Percentiles rank a stretch among this genome's conserved stretches.
Conservation (phyloP, 1,140 invertebrate species). For the Drosophila chauvacae region DNA sequence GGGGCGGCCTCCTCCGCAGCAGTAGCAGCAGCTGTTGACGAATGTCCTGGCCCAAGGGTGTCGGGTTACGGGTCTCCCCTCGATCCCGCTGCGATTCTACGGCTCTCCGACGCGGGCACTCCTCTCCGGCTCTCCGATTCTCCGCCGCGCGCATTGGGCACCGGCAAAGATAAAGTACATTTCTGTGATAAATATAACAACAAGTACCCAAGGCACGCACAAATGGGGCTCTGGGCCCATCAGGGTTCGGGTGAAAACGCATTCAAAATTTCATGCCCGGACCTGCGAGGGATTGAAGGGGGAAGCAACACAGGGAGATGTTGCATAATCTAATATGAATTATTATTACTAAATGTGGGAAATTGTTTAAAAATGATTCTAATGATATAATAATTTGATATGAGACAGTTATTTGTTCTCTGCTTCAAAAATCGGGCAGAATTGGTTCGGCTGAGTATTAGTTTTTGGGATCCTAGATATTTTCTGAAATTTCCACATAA, state of each 20-base stretch:
- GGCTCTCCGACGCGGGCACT: slow-evolving; percentile 2
- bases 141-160: slow-evolving; percentile 42
- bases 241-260: slow-evolving; percentile 52
- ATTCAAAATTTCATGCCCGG: slow-evolving; percentile 61
- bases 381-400: not conserved
- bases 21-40: slow-evolving; percentile 69
- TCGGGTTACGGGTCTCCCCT: slow-evolving; percentile 35
- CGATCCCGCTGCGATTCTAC: slow-evolving; percentile 24
- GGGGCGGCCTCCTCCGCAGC: slow-evolving; percentile 6
- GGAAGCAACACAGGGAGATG: slow-evolving; percentile 22
- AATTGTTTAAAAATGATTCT: not conserved
- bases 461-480: not conserved
- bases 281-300: not conserved
- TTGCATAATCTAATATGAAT: not conserved
- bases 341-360: too few species aligned
- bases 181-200: slow-evolving; percentile 81
- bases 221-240: slow-evolving; percentile 52
- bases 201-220: slow-evolving; percentile 80
- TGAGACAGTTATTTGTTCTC: too few species aligned
- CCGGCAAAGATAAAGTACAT: slow-evolving; percentile 78
- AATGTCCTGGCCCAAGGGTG: slow-evolving; percentile 58
- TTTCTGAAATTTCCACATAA: not conserved
- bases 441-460: too few species aligned
- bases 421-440: too few species aligned
- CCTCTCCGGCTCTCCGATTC: slow-evolving; percentile 1